phyloP scores from a whole-genome alignment of 2,113 vertebrate species.

The Jacana jacana region DNA sequence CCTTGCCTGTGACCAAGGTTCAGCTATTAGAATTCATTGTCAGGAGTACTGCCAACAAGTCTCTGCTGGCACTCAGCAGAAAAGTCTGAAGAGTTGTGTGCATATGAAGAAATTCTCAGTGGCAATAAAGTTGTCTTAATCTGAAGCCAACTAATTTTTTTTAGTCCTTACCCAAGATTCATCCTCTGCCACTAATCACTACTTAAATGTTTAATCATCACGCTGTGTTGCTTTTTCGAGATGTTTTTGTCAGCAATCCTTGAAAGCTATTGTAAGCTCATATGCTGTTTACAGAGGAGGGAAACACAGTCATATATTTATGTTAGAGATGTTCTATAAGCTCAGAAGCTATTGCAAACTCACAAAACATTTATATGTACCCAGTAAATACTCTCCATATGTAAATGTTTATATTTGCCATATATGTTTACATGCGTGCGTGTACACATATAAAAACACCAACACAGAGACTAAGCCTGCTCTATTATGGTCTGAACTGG shows the following conservation, averaged over 20 bases:
- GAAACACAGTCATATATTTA: background rate
- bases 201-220: background rate
- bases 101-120: background rate
- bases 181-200: background rate
- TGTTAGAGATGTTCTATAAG: background rate
- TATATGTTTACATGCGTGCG: background rate
- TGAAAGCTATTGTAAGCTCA: background rate
- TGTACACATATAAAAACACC: background rate
- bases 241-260: background rate
- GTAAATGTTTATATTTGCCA: background rate
- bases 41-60: background rate
- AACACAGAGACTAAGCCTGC: background rate
- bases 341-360: background rate
- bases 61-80: background rate
- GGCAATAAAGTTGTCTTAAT: background rate
- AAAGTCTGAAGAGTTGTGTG: background rate
- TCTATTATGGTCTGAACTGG: background rate
- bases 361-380: background rate
- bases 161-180: background rate
- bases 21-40: background rate
- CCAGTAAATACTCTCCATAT: background rate
- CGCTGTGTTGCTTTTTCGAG: background rate
- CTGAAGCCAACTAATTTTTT: background rate
- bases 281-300: background rate
- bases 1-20: background rate